Evolutionary conservation across 2,797 vertebrate species (phyloP), one percentile per base, ranked within the genome.

Genomic region (Myripristis murdjan): DNA sequence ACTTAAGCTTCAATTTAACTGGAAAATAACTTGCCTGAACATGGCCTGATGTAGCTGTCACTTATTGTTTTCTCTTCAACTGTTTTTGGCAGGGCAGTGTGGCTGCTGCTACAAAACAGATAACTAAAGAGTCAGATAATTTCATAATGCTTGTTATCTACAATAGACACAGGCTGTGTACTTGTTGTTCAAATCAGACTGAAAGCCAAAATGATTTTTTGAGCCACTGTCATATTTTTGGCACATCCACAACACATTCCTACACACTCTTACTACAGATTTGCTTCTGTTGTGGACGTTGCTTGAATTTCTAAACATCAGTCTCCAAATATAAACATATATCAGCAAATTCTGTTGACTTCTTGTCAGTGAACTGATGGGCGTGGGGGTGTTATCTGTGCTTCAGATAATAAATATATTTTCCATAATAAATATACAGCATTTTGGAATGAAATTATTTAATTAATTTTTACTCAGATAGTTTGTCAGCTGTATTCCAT

Each of bases 61-160:
- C 9, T 43, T 28, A 10, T 1, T 49, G 49, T 41, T 39, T 18
- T 53, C 23, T 68, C 16, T 12, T 39, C 2, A 15, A 15, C 37
- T 26, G 5, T 41, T 72, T 28, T 49, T 39, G 37, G 37, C 37
- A 2, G 14, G 10, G 5, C 44, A 26, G 44, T 31, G 58, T 68
- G 33, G 52, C 46, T 20, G 39, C 56, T 28, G 37, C 44, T 28
- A n/a, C 28, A 65, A 61, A 55, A 24, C 41, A 66, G 16, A 31
- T 23, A 77, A 62, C 26, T 23, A 77, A 62, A n/a, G 44, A n/a
- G 20, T 49, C 15, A 24, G 35, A 23, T 55, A 23, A 64, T 73
- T 64, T 73, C 64, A 18, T n/a, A 41, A 68, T 16, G 44, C 5
- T 20, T 14, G 63, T 46, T 52, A 68, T 52, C 68, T 58, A 14